Evolutionary conservation across 2,888 invertebrate genomes (phyloP), one percentile per base, ranked within the genome.

Genomic region (Chymomyza caudatula): DNA sequence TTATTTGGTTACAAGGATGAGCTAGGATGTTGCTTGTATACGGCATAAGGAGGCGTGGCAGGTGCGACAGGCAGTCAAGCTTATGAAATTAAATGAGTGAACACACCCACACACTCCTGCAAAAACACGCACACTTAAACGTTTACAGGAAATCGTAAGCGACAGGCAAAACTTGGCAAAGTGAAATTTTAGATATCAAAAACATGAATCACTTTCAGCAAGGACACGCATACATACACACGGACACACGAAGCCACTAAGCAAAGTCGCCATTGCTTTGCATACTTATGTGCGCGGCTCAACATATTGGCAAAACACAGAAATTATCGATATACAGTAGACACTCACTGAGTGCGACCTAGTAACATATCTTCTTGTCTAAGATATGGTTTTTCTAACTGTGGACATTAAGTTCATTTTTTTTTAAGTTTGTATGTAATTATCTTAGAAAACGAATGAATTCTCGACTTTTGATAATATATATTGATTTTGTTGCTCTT

Each of bases 161-260:
- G 29, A 37, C 29, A 37, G 29, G 29, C 11, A 37, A 37, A 37
- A 37, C 29, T 37, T 37, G 29, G 29, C 29, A 37, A 17, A n/a
- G 37, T 19, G n/a, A 54, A 54, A n/a, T 29, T 29, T 54, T 29
- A 54, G 17, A 37, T 25, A 54, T 54, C 54, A 37, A 54, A 17
- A 54, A 54, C 29, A 25, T 37, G 37, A 54, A 54, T 54, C 54
- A 19, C 4, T 22, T 15, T 4, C n/a, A 20, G 23, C 23, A 15
- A 47, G 15, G 47, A 13, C 47, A 47, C 47, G 19, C 47, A 47
- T 11, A 19, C 47, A 47, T n/a, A 0, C 53, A 15, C 53, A n/a
- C 25, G 4, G 0, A 29, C 55, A 17, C 5, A 55, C 19, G 17
- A 11, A 19, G 17, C 47, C 17, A 19, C 19, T 47, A 19, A 47